Percentiles rank a stretch among this genome's conserved stretches.
These are phyloP conservation scores for Hetaerina americana DNA, from an alignment of 1,140 invertebrate species.

Conservation along the genomic window DNA sequence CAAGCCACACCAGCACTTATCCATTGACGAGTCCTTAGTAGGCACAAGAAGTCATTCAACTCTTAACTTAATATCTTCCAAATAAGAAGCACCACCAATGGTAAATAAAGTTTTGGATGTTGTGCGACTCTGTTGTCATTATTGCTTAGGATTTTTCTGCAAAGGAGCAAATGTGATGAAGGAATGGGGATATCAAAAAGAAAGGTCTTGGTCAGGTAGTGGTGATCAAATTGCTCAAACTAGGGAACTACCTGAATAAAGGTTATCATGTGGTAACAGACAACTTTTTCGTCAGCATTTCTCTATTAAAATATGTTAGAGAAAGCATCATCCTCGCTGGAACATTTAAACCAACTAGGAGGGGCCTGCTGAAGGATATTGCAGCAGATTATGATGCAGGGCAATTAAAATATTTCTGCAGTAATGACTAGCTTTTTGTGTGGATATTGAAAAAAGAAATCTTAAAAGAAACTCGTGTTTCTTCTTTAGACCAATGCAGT, in stretches of 20 bases:
- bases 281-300: constrained; percentile 6
- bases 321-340: neutral
- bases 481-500: neutral
- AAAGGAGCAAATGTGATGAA: constrained; percentile 14
- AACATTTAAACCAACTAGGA: neutral
- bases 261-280: constrained; percentile 19
- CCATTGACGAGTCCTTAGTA: constrained; percentile 19
- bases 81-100: constrained; percentile 21
- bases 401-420: neutral
- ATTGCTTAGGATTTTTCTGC: constrained; percentile 19
- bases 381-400: neutral
- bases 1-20: constrained; percentile 18
- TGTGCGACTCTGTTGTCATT: constrained; percentile 19
- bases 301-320: neutral
- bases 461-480: neutral
- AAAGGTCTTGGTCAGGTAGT: constrained; percentile 18
- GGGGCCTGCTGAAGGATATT: neutral
- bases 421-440: neutral
- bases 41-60: constrained; percentile 16
- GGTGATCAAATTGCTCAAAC: constrained; percentile 18
- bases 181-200: constrained; percentile 11
- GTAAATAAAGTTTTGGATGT: constrained; percentile 21
- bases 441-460: neutral
- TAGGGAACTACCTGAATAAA: constrained; percentile 20
- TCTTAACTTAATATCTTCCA: constrained; percentile 19